These are phyloP conservation scores for Eustalomyia histrio DNA, from an alignment of 2,888 invertebrate species.

Conservation along the genomic window DNA sequence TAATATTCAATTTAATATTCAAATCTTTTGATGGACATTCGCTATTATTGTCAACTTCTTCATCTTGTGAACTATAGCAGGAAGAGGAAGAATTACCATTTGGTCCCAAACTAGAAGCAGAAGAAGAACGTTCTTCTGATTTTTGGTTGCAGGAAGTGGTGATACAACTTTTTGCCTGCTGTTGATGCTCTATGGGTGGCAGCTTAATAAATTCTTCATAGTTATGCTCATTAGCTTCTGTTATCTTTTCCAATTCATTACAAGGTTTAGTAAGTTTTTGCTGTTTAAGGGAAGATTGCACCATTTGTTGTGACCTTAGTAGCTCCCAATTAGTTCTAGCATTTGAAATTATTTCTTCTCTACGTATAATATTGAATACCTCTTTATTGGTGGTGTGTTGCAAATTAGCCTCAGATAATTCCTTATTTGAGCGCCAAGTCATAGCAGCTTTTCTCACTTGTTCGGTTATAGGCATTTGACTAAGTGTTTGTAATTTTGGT, in stretches of 20 bases:
- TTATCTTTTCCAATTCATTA: slow-evolving; percentile 73
- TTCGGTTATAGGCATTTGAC: slow-evolving; percentile 89
- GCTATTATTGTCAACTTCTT: slow-evolving; percentile 67
- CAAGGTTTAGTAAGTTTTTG: slow-evolving; percentile 62
- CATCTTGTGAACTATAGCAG: slow-evolving; percentile 80
- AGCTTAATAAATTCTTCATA: slow-evolving; percentile 73
- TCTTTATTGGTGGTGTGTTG: slow-evolving; percentile 80
- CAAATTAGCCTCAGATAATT: slow-evolving; percentile 82
- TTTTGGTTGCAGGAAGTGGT: background rate
- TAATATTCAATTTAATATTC: background rate
- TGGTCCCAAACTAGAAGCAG: slow-evolving; percentile 86
- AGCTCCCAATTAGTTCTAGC: slow-evolving; percentile 93
- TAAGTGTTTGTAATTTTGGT: slow-evolving; percentile 86
- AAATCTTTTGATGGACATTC: background rate
- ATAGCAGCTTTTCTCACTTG: slow-evolving; percentile 88
- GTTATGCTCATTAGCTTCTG: slow-evolving; percentile 71
- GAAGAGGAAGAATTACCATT: slow-evolving; percentile 85
- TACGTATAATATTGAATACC: slow-evolving; percentile 81
- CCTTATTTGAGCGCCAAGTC: slow-evolving; percentile 90
- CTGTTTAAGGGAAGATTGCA: slow-evolving; percentile 61
- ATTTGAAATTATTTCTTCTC: slow-evolving; percentile 92
- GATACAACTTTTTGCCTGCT: slow-evolving; percentile 14
- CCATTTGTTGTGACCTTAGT: slow-evolving; percentile 83
- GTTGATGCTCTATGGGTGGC: slow-evolving; percentile 73
- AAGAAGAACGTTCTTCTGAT: slow-evolving; percentile 77